Base-by-base conservation (phyloP, 2,113 vertebrate species). In the Willisornis vidua region DNA sequence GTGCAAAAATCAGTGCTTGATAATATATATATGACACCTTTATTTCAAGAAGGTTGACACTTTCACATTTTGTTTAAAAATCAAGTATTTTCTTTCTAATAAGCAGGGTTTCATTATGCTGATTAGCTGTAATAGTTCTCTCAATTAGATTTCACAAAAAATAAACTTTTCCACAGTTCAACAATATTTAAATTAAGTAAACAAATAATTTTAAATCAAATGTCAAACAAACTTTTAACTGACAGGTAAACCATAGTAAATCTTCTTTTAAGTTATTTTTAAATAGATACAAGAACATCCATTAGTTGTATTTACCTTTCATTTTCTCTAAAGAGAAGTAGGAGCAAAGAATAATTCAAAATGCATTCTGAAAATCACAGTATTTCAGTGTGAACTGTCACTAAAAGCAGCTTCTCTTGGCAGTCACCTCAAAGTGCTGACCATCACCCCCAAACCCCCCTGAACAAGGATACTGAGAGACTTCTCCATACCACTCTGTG, bases 291-390 rank as follows among this genome's bases (percentile, higher is more conserved):
- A 85, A 78, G 26, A 72, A 28, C 9, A 45, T 22, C 14, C 55
- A 39, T 29, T 71, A 83, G 22, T 17, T 91, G 14, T n/a, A 85
- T 78, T 89, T 91, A 71, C 39, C 68, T 85, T 74, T 76, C 10
- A 83, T 71, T 75, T 81, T 46, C 46, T 68, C 63, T 80, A 29
- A 76, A 95, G 46, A 83, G 33, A 80, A 74, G 83, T 11, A 73
- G 33, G 7, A 87, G 31, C 65, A 75, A 85, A 90, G 37, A 84
- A 43, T 61, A 89, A 96, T 76, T 89, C 81, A 84, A 94, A 82
- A 82, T 24, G 23, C 22, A 58, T 90, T 35, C 48, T 77, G 51
- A 83, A 95, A 87, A 90, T 49, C 68, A 24, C 72, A 91, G 45
- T 63, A 57, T 82, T 76, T 83, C 87, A 28, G 70, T 72, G n/a